Evolutionary conservation across 2,113 vertebrate genomes (phyloP).

Genomic region (Lipophrys pholis): DNA sequence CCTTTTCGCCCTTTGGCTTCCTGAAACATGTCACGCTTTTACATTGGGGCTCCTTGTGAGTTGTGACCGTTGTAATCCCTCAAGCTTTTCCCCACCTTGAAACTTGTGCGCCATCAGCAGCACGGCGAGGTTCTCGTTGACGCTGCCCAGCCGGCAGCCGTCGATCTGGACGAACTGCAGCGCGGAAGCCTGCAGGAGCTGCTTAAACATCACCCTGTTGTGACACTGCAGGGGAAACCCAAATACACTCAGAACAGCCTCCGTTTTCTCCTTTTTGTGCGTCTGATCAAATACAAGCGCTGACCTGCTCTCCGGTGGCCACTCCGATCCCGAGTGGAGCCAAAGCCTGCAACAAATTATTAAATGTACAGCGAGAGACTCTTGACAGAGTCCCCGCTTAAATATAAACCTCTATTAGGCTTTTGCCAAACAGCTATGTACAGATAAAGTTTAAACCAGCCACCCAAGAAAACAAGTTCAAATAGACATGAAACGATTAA

Average conservation of each 20-base stretch:
- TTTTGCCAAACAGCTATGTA: neutral
- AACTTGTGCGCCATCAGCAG: slow-evolving; percentile 89
- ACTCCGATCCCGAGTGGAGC: slow-evolving; percentile 83
- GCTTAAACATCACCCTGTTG: slow-evolving; percentile 90
- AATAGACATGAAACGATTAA: too few relatives aligned
- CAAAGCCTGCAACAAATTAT: slow-evolving; percentile 79
- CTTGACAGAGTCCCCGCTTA: too few relatives aligned
- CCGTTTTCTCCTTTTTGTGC: neutral
- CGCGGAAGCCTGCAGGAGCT: slow-evolving; percentile 86
- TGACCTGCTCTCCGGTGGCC: slow-evolving; percentile 86
- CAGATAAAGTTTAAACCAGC: neutral
- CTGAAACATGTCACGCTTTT: too few relatives aligned
- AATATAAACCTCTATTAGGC: too few relatives aligned
- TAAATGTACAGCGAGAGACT: too few relatives aligned
- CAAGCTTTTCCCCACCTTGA: slow-evolving; percentile 69
- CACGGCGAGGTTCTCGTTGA: slow-evolving; percentile 90
- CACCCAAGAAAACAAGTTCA: too few relatives aligned
- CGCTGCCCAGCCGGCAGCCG: slow-evolving; percentile 89
- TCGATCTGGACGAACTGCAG: slow-evolving; percentile 90
- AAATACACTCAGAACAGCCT: neutral
- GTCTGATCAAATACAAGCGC: slow-evolving; percentile 4
- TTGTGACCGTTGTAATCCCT: neutral
- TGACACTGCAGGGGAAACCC: slow-evolving; percentile 75
- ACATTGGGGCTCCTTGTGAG: neutral
- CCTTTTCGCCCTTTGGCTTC: too few relatives aligned